A percentile compares a stretch with the other conserved stretches of the same genome.
These are phyloP conservation scores for Microplitis manilae DNA, from an alignment of 2,888 invertebrate genomes.

Conservation along the genomic window DNA sequence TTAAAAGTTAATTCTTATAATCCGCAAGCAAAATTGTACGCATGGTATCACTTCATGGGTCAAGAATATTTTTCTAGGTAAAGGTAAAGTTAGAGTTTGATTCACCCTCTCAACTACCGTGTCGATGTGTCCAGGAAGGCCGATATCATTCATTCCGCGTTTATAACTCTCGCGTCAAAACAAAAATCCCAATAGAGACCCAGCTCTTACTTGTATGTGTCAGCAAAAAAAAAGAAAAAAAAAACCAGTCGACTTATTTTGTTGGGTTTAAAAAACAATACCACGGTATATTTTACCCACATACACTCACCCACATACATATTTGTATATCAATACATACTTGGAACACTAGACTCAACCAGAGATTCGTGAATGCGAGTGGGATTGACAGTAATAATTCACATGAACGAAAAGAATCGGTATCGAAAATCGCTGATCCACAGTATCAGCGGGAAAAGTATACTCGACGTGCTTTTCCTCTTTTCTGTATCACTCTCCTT, in stretches of 20 bases:
- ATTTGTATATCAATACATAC: not conserved
- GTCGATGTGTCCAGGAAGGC: constrained; percentile 56
- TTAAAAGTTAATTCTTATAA: too few relatives aligned
- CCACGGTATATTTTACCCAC: not conserved
- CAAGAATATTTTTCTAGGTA: constrained; percentile 63
- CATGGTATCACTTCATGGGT: constrained; percentile 62
- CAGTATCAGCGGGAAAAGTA: constrained; percentile 50
- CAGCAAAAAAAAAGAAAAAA: not conserved
- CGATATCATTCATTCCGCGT: constrained; percentile 56
- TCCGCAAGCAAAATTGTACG: constrained; percentile 31
- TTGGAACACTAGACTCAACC: not conserved
- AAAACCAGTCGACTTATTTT: not conserved
- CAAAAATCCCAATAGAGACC: constrained; percentile 51
- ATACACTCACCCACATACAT: not conserved
- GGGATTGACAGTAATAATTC: constrained; percentile 40
- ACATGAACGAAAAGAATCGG: constrained; percentile 37
- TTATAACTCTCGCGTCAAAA: constrained; percentile 64
- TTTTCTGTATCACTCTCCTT: constrained; percentile 19
- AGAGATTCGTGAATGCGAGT: constrained; percentile 5
- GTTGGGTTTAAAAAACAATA: not conserved
- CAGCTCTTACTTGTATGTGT: not conserved
- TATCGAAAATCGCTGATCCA: constrained; percentile 53
- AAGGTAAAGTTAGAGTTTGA: constrained; percentile 18
- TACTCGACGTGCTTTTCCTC: constrained; percentile 41
- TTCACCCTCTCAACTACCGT: constrained; percentile 39